Percentiles rank a stretch among this genome's conserved stretches.
These are phyloP conservation scores for Seriola quinqueradiata DNA, from an alignment of 2,113 vertebrate species.

Conservation along the genomic window DNA sequence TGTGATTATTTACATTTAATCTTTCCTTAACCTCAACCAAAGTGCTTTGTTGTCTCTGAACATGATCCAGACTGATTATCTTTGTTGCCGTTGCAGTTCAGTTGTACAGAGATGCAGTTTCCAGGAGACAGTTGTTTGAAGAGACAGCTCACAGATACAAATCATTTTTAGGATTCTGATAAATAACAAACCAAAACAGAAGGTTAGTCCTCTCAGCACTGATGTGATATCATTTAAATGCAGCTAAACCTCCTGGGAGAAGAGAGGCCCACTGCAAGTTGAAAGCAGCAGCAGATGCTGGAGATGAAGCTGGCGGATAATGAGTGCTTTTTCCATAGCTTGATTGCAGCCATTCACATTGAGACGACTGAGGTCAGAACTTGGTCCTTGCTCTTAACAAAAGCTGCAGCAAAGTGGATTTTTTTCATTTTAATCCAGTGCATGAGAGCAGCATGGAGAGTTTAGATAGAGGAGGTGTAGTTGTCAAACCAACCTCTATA, in stretches of 20 bases:
- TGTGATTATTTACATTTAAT: too few relatives aligned
- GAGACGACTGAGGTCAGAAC: constrained; percentile 36
- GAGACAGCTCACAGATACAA: background rate
- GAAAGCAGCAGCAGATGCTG: constrained; percentile 38
- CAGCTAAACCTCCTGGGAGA: background rate
- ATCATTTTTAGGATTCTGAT: background rate
- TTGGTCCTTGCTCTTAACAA: constrained; percentile 20
- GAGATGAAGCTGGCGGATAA: constrained; percentile 44
- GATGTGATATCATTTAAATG: constrained; percentile 15
- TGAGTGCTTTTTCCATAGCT: constrained; percentile 33
- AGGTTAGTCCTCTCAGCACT: background rate
- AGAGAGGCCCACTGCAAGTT: constrained; percentile 7
- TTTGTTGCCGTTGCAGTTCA: too few relatives aligned
- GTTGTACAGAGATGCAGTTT: background rate
- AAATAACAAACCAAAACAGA: background rate
- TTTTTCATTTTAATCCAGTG: constrained; percentile 8
- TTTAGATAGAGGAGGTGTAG: background rate
- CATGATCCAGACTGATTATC: too few relatives aligned
- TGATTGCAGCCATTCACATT: constrained; percentile 56
- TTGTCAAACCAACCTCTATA: background rate
- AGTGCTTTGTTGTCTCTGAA: too few relatives aligned
- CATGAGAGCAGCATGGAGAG: background rate
- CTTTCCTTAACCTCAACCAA: too few relatives aligned
- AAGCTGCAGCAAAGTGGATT: constrained; percentile 9
- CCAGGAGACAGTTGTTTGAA: background rate